These are phyloP conservation scores for Acanthurus tractus DNA, from an alignment of 2,797 vertebrate genomes.

Conservation along the genomic window DNA sequence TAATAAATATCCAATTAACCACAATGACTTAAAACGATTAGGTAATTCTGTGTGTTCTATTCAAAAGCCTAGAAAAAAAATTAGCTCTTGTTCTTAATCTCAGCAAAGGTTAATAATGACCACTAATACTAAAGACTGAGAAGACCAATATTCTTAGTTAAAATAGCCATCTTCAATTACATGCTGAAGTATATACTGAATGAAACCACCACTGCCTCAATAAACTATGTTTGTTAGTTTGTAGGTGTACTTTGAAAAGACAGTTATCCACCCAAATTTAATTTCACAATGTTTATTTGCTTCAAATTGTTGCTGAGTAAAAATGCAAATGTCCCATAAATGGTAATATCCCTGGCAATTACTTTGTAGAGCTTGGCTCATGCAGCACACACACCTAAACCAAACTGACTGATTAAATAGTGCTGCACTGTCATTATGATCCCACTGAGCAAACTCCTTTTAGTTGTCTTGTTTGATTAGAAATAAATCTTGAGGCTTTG, in stretches of 20 bases:
- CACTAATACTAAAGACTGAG: background rate
- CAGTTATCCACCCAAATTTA: constrained; percentile 41
- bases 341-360: constrained; percentile 77
- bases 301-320: constrained; percentile 69
- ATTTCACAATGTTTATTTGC: constrained; percentile 62
- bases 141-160: background rate
- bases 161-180: background rate
- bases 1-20: no score
- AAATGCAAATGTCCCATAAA: constrained; percentile 71
- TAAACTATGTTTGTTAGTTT: constrained; percentile 19
- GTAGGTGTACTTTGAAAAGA: constrained; percentile 32
- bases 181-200: background rate
- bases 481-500: constrained; percentile 84
- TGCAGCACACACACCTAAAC: constrained; percentile 77
- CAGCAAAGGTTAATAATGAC: background rate
- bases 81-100: constrained; percentile 4
- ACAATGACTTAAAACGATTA: background rate
- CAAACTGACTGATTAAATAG: constrained; percentile 84
- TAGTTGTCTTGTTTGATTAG: constrained; percentile 87
- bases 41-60: background rate
- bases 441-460: constrained; percentile 71
- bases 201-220: constrained; percentile 1
- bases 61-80: background rate
- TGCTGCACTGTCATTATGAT: constrained; percentile 74
- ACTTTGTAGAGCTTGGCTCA: constrained; percentile 78